These are phyloP conservation scores for Herpetotheres cachinnans DNA, from an alignment of 2,113 vertebrate species.

Conservation along the genomic window DNA sequence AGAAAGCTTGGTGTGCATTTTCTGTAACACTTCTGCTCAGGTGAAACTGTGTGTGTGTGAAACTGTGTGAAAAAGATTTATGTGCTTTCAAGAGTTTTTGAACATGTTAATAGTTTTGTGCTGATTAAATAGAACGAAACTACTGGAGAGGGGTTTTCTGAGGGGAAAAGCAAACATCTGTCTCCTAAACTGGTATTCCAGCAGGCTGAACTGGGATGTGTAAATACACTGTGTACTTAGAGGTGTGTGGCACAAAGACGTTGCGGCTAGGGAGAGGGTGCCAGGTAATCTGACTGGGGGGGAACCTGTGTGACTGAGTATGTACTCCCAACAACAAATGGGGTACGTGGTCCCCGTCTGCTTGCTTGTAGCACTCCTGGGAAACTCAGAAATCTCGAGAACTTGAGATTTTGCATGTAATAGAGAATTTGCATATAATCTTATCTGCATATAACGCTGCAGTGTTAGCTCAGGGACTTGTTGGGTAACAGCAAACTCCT, in stretches of 20 bases:
- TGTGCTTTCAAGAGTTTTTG: background rate
- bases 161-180: background rate
- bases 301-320: background rate
- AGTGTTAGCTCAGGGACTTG: background rate
- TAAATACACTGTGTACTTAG: background rate
- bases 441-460: no score
- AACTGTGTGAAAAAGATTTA: no score
- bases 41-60: no score
- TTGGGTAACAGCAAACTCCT: background rate
- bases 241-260: background rate
- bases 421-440: background rate
- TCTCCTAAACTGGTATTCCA: background rate
- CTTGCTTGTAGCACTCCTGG: background rate
- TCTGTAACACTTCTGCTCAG: background rate
- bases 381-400: background rate
- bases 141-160: background rate
- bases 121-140: background rate
- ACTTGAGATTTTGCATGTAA: background rate
- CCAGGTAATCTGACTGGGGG: accelerated
- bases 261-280: background rate
- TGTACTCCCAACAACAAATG: background rate
- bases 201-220: background rate
- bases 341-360: background rate
- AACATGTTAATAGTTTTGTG: no score
- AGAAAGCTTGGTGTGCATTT: accelerated